phyloP scores from a whole-genome alignment of 2,888 invertebrate genomes.

The Gymnosoma rotundatum region DNA sequence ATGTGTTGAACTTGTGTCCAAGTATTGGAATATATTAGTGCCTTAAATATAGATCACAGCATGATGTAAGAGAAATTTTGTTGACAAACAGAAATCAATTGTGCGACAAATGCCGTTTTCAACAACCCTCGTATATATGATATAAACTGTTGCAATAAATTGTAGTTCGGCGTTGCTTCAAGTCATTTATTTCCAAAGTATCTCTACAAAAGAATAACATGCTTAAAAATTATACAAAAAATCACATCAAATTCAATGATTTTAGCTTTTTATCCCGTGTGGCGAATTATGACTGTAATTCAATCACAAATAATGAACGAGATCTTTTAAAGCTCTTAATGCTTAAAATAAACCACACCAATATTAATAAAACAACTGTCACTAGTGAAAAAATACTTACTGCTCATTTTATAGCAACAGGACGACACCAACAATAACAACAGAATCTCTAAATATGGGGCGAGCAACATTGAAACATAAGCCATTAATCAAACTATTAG shows the following conservation, averaged over 20 bases:
- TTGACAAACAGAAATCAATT: no score
- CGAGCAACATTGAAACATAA: constrained; percentile 70
- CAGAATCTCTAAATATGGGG: constrained; percentile 43
- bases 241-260: constrained; percentile 68
- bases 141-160: background rate
- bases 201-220: constrained; percentile 12
- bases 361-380: constrained; percentile 49
- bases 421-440: constrained; percentile 42
- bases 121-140: background rate
- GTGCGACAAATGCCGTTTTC: background rate
- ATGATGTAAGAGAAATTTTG: no score
- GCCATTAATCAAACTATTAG: constrained; percentile 83
- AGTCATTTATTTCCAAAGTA: constrained; percentile 34
- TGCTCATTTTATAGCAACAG: constrained; percentile 73
- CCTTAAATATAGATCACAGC: no score
- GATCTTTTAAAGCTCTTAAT: constrained; percentile 61
- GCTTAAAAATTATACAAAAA: constrained; percentile 40
- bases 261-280: constrained; percentile 62
- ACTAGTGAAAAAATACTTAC: constrained; percentile 40
- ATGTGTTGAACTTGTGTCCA: no score
- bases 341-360: background rate
- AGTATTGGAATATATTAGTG: no score
- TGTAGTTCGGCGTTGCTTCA: constrained; percentile 22
- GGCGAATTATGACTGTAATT: constrained; percentile 68
- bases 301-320: constrained; percentile 56